Conservation (phyloP, 37 sponge, comb jelly and placozoan species). For the Dysidea cf. avara region DNA sequence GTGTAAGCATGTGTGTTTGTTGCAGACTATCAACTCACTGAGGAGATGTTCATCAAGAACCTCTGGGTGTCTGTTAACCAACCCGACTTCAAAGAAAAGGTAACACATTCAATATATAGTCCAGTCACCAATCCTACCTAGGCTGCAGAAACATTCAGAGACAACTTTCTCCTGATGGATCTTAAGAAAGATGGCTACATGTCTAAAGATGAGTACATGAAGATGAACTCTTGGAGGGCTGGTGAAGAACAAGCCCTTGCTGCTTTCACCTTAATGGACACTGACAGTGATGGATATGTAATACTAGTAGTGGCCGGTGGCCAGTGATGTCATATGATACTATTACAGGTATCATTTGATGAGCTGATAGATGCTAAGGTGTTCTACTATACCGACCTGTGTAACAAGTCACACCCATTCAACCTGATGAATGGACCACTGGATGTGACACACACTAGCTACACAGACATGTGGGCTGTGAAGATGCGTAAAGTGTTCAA, state of each 20-base stretch:
- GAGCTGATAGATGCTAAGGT: no score
- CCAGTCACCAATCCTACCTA: no score
- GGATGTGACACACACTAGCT: no score
- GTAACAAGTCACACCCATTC: no score
- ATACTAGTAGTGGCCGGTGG: no score
- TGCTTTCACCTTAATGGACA: neutral
- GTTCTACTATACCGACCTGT: no score
- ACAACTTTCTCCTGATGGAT: neutral
- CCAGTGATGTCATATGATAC: no score
- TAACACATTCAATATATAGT: no score
- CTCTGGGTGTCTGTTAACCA: neutral
- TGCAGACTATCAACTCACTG: slow-evolving; percentile 3
- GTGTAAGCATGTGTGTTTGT: no score
- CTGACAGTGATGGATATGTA: slow-evolving; percentile 2
- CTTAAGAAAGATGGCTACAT: neutral
- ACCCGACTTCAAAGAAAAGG: neutral
- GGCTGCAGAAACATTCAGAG: neutral
- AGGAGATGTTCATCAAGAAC: neutral
- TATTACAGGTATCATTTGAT: no score
- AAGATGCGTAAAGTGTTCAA: neutral
- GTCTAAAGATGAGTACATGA: neutral
- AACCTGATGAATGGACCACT: no score
- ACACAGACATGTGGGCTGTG: neutral
- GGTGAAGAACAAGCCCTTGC: neutral
- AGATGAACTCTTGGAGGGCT: slow-evolving; percentile 4